These are phyloP conservation scores for Parnassius smintheus DNA, from an alignment of 2,888 invertebrate species.

Conservation along the genomic window DNA sequence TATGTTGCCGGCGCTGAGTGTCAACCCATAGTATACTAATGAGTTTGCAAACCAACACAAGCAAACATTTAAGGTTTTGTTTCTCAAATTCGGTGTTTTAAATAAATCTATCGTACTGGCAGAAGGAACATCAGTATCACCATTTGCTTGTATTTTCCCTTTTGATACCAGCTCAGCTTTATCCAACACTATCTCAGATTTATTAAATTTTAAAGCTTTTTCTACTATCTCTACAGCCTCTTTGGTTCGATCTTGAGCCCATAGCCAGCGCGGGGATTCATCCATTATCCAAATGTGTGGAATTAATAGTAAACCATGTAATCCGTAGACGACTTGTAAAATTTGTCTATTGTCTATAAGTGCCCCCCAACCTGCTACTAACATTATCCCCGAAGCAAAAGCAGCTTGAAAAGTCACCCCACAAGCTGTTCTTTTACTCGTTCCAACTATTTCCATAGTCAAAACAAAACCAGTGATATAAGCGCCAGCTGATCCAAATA, in stretches of 20 bases:
- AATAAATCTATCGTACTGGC: slow-evolving; percentile 88
- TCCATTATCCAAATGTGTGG: slow-evolving; percentile 94
- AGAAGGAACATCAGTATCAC: slow-evolving; percentile 59
- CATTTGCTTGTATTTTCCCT: slow-evolving; percentile 73
- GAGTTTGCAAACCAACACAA: slow-evolving; percentile 95
- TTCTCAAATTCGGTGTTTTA: slow-evolving; percentile 88
- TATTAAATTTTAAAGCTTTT: slow-evolving; percentile 88
- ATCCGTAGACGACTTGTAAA: slow-evolving; percentile 89
- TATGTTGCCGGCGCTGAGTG: slow-evolving; percentile 89
- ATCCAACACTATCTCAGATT: slow-evolving; percentile 82
- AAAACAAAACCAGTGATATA: slow-evolving; percentile 85
- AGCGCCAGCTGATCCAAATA: slow-evolving; percentile 91
- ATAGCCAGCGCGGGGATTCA: slow-evolving; percentile 93
- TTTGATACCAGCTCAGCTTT: slow-evolving; percentile 84
- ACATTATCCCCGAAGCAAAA: slow-evolving; percentile 90
- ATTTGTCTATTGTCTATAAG: slow-evolving; percentile 86
- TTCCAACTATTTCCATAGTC: slow-evolving; percentile 92
- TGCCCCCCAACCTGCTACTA: slow-evolving; percentile 92
- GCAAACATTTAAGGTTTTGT: slow-evolving; percentile 90
- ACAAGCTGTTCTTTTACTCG: slow-evolving; percentile 88
- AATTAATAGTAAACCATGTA: slow-evolving; percentile 86
- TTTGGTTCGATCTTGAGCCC: slow-evolving; percentile 88
- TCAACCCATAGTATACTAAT: slow-evolving; percentile 91
- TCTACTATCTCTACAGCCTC: slow-evolving; percentile 89
- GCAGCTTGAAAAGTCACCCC: slow-evolving; percentile 90